phyloP scores from a whole-genome alignment of 64 coral and sea anemone genomes.

The Trachythela sp. region DNA sequence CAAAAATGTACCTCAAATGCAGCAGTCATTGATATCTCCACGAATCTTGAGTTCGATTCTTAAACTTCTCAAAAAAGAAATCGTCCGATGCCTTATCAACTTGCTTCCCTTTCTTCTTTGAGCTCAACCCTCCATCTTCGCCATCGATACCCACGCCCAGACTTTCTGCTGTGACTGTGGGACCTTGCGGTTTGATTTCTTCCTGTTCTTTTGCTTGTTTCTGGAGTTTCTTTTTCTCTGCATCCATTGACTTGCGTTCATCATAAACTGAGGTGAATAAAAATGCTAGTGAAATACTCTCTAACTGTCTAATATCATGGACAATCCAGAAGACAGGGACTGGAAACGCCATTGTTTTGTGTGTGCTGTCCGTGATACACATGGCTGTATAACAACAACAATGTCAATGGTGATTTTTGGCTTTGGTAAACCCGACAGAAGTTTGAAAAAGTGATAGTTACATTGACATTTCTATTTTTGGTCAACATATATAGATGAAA shows the following conservation, averaged over 20 bases:
- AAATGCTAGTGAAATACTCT: neutral
- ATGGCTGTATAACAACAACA: too few species aligned
- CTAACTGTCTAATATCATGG: neutral
- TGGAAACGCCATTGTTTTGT: too few species aligned
- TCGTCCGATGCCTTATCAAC: constrained; percentile 94
- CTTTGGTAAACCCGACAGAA: too few species aligned
- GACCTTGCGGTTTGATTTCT: constrained; percentile 41
- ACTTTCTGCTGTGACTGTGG: constrained; percentile 56
- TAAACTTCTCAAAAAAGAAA: constrained; percentile 99
- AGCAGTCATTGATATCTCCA: constrained; percentile 91
- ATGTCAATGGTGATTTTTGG: too few species aligned
- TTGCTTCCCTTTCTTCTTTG: constrained; percentile 64
- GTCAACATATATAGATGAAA: too few species aligned
- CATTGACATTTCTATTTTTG: neutral
- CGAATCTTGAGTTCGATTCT: constrained; percentile 74
- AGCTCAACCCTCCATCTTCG: constrained; percentile 27
- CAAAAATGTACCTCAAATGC: neutral
- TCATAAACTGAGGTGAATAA: constrained; percentile 72
- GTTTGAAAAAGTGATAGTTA: too few species aligned
- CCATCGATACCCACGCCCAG: constrained; percentile 43
- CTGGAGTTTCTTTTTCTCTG: constrained; percentile 71
- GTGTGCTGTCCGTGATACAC: too few species aligned
- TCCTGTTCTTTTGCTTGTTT: constrained; percentile 58
- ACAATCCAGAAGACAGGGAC: neutral
- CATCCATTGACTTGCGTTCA: constrained; percentile 79